A percentile compares a stretch with the other conserved stretches of the same genome.
phyloP scores from a whole-genome alignment of 2,113 vertebrate species.

The Camelus dromedarius region DNA sequence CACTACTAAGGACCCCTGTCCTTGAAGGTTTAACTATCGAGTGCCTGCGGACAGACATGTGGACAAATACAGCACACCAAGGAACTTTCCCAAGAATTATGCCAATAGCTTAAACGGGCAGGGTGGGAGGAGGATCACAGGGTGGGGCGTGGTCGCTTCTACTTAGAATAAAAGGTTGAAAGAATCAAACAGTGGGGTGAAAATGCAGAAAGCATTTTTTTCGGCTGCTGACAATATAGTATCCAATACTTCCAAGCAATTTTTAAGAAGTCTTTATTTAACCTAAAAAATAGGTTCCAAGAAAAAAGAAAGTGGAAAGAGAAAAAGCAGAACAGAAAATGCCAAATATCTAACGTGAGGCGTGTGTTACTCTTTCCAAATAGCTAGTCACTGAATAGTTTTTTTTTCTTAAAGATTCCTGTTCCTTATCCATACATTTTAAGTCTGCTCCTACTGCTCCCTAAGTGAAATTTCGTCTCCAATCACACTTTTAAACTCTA shows the following conservation, averaged over 20 bases:
- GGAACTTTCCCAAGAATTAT: background rate
- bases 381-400: background rate
- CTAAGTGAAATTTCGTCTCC: background rate
- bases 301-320: background rate
- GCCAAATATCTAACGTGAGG: background rate
- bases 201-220: background rate
- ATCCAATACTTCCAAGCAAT: background rate
- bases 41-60: background rate
- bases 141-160: background rate
- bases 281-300: background rate
- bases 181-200: background rate
- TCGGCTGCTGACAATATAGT: background rate
- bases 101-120: background rate
- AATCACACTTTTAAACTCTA: background rate
- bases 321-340: background rate
- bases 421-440: background rate
- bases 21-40: background rate
- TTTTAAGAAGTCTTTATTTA: background rate
- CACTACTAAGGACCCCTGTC: background rate
- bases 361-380: background rate
- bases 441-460: background rate
- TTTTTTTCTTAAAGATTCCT: background rate
- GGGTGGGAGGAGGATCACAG: background rate
- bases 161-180: background rate
- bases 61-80: background rate